Conservation (phyloP, 1,140 invertebrate genomes). For the Wasmannia auropunctata region DNA sequence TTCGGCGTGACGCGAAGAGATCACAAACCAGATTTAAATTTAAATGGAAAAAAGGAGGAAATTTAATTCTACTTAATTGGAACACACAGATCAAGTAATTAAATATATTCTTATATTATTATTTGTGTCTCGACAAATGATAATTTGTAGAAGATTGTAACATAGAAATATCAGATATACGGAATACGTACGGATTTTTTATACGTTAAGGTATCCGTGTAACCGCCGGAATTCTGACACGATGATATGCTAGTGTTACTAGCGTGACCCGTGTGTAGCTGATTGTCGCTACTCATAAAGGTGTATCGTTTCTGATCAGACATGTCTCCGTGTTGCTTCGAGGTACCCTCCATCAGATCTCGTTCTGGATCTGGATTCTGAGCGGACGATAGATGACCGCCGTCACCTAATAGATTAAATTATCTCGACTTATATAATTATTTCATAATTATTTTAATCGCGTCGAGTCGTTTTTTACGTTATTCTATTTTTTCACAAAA, state of each 20-base stretch:
- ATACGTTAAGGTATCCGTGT: conserved; percentile 84
- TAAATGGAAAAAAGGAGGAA: neutral
- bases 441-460: neutral
- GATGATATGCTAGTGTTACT: conserved; percentile 82
- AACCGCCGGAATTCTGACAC: conserved; percentile 82
- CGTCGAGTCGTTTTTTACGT: neutral
- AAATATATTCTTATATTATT: neutral
- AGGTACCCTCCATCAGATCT: conserved; percentile 83
- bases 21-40: neutral
- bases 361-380: conserved; percentile 83
- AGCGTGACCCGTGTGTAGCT: conserved; percentile 81
- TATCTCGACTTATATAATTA: neutral
- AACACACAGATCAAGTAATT: neutral
- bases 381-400: conserved; percentile 79
- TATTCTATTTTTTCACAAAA: neutral
- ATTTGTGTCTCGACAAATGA: neutral
- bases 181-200: conserved; percentile 80
- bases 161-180: neutral
- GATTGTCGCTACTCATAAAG: conserved; percentile 82
- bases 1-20: neutral
- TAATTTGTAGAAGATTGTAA: neutral
- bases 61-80: neutral
- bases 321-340: conserved; percentile 82
- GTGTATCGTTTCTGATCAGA: conserved; percentile 83
- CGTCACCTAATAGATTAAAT: conserved; percentile 77